Base-by-base conservation (phyloP, 2,113 vertebrate genomes). In the Glaucomys volans region DNA sequence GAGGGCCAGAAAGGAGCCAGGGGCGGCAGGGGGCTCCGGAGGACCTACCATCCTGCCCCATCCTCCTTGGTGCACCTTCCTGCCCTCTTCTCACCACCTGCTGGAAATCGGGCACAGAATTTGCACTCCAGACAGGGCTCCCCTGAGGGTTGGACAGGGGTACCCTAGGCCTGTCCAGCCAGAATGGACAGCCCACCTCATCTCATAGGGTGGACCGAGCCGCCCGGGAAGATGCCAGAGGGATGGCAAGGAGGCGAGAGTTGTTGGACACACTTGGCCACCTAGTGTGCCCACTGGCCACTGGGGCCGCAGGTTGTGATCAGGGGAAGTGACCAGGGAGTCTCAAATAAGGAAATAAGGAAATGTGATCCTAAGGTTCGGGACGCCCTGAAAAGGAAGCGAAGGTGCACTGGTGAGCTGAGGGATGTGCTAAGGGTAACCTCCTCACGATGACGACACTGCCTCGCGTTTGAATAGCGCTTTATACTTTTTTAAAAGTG, bases 401-500 rank as follows among this genome's bases (percentile, higher is more conserved):
- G 0, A 14, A 52, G 59, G 67, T 30, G 80, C 71, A 24, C 2
- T 12, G 30, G 40, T 0, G 47, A 44, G 72, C 50, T 4, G 62
- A 96, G 92, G 94, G 88, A 32, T 20, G 90, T 7, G 91, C 95
- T 72, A 93, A 94, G 88, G 96, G 95, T 47, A 6, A n/a, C 67
- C 57, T 59, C 82, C 83, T 82, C 26, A 2, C 12, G 47, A 32
- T 16, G 89, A 91, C 95, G 76, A 94, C 97, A 98, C 97, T 95
- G 97, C 97, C 97, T 98, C 87, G 89, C 82, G 89, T 92, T 96
- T 52, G 47, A 50, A 76, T 28, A 44, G 95, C 97, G 97, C 97
- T 97, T 98, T 97, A 12, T 96, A 97, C 95, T 97, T 97, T 97
- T 97, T 91, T 91, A 79, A 90, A 95, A 87, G 87, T 91, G 74